phyloP scores from a whole-genome alignment of 2,888 invertebrate species.

The Chaetoderma sp. region DNA sequence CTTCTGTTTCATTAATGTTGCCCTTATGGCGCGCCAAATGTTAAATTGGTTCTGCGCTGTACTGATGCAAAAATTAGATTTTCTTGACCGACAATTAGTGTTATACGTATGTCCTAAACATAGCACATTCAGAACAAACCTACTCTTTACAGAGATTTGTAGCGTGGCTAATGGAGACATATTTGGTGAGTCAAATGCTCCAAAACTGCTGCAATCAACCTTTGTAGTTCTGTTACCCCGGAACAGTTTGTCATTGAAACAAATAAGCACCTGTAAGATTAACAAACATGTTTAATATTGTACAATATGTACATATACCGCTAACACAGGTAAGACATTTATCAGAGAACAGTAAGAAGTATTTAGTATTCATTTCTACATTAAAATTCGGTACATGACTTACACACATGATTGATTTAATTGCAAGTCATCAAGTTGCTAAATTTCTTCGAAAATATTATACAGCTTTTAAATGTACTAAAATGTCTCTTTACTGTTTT shows the following conservation, averaged over 20 bases:
- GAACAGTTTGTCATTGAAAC: slow-evolving; percentile 87
- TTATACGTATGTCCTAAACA: no score
- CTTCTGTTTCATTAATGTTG: no score
- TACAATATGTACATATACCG: neutral
- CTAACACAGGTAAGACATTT: neutral
- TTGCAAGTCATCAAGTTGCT: neutral
- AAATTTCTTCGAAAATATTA: neutral
- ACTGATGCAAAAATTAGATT: no score
- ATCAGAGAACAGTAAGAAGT: neutral
- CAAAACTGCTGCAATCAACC: slow-evolving; percentile 72
- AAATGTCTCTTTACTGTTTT: no score
- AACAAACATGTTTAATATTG: neutral
- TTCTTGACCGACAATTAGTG: no score
- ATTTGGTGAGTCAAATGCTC: slow-evolving; percentile 91
- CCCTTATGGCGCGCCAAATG: no score
- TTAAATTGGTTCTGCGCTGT: no score
- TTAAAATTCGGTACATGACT: neutral
- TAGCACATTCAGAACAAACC: slow-evolving; percentile 5
- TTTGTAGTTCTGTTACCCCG: slow-evolving; percentile 91
- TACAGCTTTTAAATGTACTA: neutral
- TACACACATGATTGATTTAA: neutral
- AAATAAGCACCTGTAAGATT: slow-evolving; percentile 75
- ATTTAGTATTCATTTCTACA: no score
- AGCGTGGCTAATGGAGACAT: slow-evolving; percentile 84
- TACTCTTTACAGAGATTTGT: slow-evolving; percentile 72